Evolutionary conservation across 1,140 invertebrate species (phyloP), one percentile per base, ranked within the genome.

Genomic region (Bombus difficillimus): DNA sequence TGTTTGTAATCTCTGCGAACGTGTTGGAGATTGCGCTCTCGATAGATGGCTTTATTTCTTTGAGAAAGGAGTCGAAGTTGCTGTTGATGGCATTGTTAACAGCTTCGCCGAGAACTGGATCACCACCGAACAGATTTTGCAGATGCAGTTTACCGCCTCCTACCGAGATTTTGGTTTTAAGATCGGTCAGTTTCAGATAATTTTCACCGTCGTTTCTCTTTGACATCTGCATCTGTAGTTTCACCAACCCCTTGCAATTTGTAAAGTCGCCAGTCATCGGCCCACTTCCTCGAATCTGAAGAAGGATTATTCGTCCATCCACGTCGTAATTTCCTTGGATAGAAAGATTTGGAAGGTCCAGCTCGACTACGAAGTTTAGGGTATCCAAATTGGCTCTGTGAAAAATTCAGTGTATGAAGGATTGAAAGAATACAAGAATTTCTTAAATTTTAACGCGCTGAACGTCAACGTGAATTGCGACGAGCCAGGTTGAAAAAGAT

Each of bases 101-200:
- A 22, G 96, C 95, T 3, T 96, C 96, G 6, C 96, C 94, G 43
- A 95, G 93, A 0, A 89, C 86, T 10, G 80, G 88, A 79, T 97
- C 96, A 22, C 96, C 96, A 34, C 95, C 96, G 73, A 97, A 97
- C 3, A 97, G 93, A 93, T 97, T 97, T 2, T 96, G 95, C 1
- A 97, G 90, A n/a, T 93, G 91, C 18, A 97, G 89, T 2, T 89
- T 92, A 62, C 97, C 97, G 47, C 96, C 95, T 41, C 96, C 96
- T 15, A 97, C 95, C 43, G 93, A 93, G 72, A 97, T 95, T 87
- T 96, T 96, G 12, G 96, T 90, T 13, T 94, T 93, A 62, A 96
- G 93, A 4, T 95, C 94, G 3, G 88, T 93, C 83, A 97, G 96
- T 69, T 93, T 93, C 2, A 97, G 47, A 87, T 96, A 96, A 59